Conservation (phyloP, 2,113 vertebrate species). For the Dicaeum eximium region DNA sequence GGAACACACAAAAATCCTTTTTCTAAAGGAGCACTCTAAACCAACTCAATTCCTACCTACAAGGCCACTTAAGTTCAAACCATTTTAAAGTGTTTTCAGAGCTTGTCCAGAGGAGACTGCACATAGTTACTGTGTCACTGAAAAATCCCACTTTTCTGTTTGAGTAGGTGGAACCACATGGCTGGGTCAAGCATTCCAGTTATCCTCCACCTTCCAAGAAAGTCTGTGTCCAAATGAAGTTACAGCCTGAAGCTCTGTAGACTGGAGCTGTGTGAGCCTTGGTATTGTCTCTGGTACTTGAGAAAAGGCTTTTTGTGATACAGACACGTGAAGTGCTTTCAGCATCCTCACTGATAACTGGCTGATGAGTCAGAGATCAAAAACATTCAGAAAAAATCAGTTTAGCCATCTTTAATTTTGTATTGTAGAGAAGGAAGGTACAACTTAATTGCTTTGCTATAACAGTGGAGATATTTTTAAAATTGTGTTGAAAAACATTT, state of each 20-base stretch:
- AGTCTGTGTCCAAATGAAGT: not conserved
- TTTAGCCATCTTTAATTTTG: not conserved
- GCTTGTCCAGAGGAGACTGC: not conserved
- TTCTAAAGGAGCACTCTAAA: not conserved
- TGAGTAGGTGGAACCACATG: not conserved
- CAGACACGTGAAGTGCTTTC: not conserved
- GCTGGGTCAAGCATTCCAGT: not conserved
- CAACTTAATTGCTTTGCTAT: not conserved
- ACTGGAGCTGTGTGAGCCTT: not conserved
- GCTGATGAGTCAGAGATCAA: not conserved
- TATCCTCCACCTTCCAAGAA: not conserved
- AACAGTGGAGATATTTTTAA: not conserved
- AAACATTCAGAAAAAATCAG: not conserved
- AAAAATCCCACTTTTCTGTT: not conserved
- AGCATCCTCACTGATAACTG: not conserved
- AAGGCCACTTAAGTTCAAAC: not conserved
- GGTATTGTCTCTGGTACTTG: not conserved
- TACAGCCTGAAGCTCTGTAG: not conserved
- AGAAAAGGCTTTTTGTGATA: not conserved
- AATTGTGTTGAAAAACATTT: not conserved
- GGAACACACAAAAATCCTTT: accelerated
- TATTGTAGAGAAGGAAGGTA: not conserved
- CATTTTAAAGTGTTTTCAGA: not conserved
- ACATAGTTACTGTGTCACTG: not conserved
- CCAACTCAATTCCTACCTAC: not conserved